Conservation (phyloP, 1,140 invertebrate species). For the Drosophila hydei region DNA sequence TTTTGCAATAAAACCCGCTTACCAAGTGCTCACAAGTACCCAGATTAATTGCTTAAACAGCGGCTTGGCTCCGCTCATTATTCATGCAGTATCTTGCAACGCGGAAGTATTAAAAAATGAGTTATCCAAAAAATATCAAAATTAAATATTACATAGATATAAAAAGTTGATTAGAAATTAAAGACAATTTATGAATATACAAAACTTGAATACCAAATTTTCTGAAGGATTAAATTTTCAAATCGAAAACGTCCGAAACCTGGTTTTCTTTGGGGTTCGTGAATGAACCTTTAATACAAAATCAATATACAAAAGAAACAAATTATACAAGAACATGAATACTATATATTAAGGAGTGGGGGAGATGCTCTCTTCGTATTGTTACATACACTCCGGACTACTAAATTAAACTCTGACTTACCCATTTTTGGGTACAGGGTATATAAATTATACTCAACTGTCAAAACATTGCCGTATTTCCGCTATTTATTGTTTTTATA, state of each 20-base stretch:
- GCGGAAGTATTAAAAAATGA: conserved; percentile 60
- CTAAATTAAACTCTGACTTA: conserved; percentile 15
- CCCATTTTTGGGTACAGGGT: conserved; percentile 19
- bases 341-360: neutral
- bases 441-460: conserved; percentile 24
- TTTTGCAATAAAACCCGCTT: conserved; percentile 71
- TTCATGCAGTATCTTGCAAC: conserved; percentile 58
- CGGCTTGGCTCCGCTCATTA: conserved; percentile 56
- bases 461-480: conserved; percentile 24
- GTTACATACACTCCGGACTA: conserved; percentile 6
- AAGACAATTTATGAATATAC: no score
- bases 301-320: neutral
- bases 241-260: no score
- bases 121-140: conserved; percentile 33
- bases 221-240: no score
- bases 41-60: conserved; percentile 70
- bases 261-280: no score
- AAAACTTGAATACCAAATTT: no score
- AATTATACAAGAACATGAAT: conserved; percentile 1
- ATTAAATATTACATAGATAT: neutral
- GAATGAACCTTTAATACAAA: neutral
- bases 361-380: conserved; percentile 2
- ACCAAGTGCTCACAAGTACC: conserved; percentile 52
- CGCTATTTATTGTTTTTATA: conserved; percentile 33
- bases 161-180: no score